These are phyloP conservation scores for Eurytoma californica DNA, from an alignment of 2,888 invertebrate species.

Conservation along the genomic window DNA sequence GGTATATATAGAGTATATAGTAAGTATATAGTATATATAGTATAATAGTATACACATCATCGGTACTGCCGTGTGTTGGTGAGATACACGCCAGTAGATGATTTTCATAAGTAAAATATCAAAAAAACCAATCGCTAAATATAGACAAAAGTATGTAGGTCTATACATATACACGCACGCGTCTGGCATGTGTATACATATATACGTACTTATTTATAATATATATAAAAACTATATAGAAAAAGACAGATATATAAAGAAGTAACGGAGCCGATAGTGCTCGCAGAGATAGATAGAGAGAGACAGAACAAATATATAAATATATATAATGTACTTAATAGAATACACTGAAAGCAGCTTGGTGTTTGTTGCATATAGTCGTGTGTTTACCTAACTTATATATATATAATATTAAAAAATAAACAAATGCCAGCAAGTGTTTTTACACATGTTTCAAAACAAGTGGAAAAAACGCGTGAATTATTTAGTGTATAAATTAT, in stretches of 20 bases:
- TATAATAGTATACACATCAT: conserved; percentile 56
- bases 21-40: conserved; percentile 56
- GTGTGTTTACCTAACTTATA: conserved; percentile 57
- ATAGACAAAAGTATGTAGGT: conserved; percentile 61
- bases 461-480: conserved; percentile 37
- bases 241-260: conserved; percentile 65
- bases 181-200: conserved; percentile 54
- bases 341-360: conserved; percentile 73
- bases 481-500: conserved; percentile 6
- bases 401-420: conserved; percentile 53
- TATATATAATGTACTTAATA: conserved; percentile 66
- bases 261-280: conserved; percentile 66
- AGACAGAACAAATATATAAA: conserved; percentile 63
- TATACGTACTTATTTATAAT: conserved; percentile 46
- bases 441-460: conserved; percentile 38
- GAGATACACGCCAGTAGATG: conserved; percentile 38
- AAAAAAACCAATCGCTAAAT: conserved; percentile 47
- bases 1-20: conserved; percentile 63
- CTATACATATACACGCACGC: conserved; percentile 52
- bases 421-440: conserved; percentile 50
- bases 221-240: conserved; percentile 60
- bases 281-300: conserved; percentile 60
- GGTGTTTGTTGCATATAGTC: conserved; percentile 70
- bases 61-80: conserved; percentile 49
- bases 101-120: conserved; percentile 58